Evolutionary conservation across 2,797 vertebrate genomes (phyloP), one percentile per base, ranked within the genome.

Genomic region (Paramormyrops hopkinsi): DNA sequence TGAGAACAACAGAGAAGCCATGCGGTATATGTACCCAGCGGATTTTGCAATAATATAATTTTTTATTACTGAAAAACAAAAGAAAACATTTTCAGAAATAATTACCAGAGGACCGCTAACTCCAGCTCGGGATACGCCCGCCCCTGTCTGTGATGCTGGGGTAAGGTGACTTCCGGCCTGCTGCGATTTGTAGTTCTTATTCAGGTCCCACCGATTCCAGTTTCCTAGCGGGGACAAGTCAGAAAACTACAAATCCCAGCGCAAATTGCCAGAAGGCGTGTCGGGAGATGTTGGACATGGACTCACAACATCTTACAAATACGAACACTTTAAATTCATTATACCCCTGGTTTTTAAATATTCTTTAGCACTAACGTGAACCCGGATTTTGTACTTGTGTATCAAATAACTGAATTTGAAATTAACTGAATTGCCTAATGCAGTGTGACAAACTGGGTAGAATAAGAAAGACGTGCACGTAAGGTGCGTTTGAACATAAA

Each of bases 61-160:
- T 41, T 44, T 87, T 41, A 37, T 56, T 33, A 87, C 19, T 41
- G 33, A 37, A 29, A 37, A 53, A 37, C 29, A 37, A 56, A 73
- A 59, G 29, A 56, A 87, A 29, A 33, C 33, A 87, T 59, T 87
- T 37, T 41, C 19, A 86, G 33, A 54, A 76, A 89, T 87, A 86
- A 65, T 87, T 89, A 89, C 89, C 89, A 76, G 83, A 76, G 84
- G 50, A 76, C 89, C 84, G 89, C 89, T 89, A 48, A 65, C 82
- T 86, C 59, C 89, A 86, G 89, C 83, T 89, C 84, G 89, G 85
- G 83, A 89, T 89, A 65, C 83, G 84, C 59, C 89, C 62, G 48
- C 84, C 84, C 82, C 62, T 73, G 48, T 84, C 46, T 46, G 84
- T 73, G 3, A 73, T 44, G 46, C 85, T 54, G 25, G 50, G 12